Conservation (phyloP, 53 echinoderm and acorn worm genomes). For the Mesocentrotus franciscanus region DNA sequence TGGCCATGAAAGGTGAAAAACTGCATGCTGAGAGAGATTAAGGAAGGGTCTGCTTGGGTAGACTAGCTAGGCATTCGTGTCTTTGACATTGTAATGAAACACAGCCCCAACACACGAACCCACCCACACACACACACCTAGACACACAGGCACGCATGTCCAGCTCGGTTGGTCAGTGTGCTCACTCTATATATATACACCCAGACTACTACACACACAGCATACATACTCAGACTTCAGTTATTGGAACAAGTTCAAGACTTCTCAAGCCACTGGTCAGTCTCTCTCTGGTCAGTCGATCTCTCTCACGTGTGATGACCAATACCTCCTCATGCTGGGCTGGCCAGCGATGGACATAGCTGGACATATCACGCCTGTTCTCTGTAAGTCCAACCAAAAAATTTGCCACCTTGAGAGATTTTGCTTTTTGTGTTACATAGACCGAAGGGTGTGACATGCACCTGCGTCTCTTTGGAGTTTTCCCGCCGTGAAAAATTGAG, state of each 20-base stretch:
- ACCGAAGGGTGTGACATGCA: not conserved
- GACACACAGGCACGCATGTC: not conserved
- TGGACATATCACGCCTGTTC: conserved; percentile 20
- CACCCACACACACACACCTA: conserved; percentile 3
- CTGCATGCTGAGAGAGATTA: not conserved
- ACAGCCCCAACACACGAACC: not conserved
- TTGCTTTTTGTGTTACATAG: not conserved
- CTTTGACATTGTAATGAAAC: conserved; percentile 48
- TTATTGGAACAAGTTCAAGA: conserved; percentile 57
- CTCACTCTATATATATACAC: conserved; percentile 5
- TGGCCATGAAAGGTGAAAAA: not conserved
- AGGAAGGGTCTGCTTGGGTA: not conserved
- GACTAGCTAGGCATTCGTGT: conserved; percentile 8
- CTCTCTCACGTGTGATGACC: conserved; percentile 41
- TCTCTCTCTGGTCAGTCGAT: not conserved
- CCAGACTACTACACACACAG: not conserved
- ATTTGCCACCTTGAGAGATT: not conserved
- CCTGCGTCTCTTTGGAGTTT: not conserved
- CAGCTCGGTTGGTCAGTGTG: not conserved
- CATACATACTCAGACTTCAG: not conserved
- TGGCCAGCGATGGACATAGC: conserved; percentile 39
- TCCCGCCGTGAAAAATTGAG: not conserved
- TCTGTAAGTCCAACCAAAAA: not conserved
- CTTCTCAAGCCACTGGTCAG: conserved; percentile 5
- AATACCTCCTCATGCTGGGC: conserved; percentile 1